Evolutionary conservation across 2,888 invertebrate genomes (phyloP), one percentile per base, ranked within the genome.

Genomic region (Drosophila meridionalis): DNA sequence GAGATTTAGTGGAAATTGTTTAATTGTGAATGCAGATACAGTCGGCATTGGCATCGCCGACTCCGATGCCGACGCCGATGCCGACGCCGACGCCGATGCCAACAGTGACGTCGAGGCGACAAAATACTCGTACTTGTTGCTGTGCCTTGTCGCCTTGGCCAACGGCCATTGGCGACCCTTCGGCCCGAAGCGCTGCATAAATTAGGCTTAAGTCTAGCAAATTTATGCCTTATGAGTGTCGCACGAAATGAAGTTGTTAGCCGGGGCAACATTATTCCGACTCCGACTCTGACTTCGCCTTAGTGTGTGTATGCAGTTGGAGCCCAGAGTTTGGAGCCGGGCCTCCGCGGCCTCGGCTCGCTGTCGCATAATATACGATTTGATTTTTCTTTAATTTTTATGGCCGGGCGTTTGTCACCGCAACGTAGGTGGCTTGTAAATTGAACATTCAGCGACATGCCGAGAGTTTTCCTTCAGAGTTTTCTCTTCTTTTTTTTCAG

Each of bases 241-340:
- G 73, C 83, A 87, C 87, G 87, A 89, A 92, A 92, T 92, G 93
- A 92, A 92, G 92, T 92, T 92, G 92, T 92, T 92, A 92, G 91
- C 90, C 83, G 80, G 87, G 89, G 84, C 91, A 92, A 92, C 92
- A 92, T 92, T 88, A 92, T 92, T 80, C 69, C 78, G 60, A 92
- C 92, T 80, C 68, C 78, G 60, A 92, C 92, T 80, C 69, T 76
- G 60, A 92, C 92, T 80, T 66, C 78, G 60, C 32, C 55, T 48
- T 53, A 48, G 61, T 36, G 34, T 26, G 38, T 11, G 52, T 26
- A 12, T 45, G 45, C 12, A 45, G 53, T 26, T 52, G 65, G 14
- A 52, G 57, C 28, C 3, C 12, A n/a, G 26, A 30, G 42, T 9
- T 42, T 42, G 50, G 38, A 53, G 28, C n/a, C 59, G 65, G 36